Percentiles rank a stretch among this genome's conserved stretches.
These are phyloP conservation scores for Oenanthe melanoleuca DNA, from an alignment of 2,113 vertebrate species.

Conservation along the genomic window DNA sequence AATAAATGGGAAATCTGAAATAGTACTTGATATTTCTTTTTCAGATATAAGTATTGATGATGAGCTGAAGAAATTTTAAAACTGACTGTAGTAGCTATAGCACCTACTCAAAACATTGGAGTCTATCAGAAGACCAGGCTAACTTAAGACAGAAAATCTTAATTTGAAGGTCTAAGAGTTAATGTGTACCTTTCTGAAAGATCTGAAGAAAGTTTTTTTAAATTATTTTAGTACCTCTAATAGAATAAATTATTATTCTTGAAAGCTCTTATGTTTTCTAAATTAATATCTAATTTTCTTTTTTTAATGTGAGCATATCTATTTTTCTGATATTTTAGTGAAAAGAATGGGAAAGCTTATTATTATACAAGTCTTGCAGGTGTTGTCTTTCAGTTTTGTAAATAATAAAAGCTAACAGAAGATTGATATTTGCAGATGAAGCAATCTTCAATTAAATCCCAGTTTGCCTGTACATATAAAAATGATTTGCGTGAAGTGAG, in stretches of 20 bases:
- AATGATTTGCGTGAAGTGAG: constrained; percentile 65
- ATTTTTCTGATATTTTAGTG: background rate
- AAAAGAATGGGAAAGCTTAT: background rate
- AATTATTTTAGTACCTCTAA: background rate
- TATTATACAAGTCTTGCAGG: background rate
- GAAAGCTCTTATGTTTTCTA: background rate
- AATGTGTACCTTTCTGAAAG: background rate
- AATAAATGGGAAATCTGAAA: background rate
- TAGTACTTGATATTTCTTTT: background rate
- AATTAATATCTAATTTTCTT: background rate
- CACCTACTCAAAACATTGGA: background rate
- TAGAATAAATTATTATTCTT: background rate
- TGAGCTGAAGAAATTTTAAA: background rate
- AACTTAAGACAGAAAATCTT: background rate
- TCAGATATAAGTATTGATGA: background rate
- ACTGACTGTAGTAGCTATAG: background rate
- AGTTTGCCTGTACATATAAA: constrained; percentile 93
- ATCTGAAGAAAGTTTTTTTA: background rate
- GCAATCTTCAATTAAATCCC: constrained; percentile 84
- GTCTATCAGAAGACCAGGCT: background rate
- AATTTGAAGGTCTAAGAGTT: background rate
- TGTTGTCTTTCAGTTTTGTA: background rate
- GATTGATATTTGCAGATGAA: constrained; percentile 73
- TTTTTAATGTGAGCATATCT: background rate
- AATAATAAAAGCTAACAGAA: background rate